These are phyloP conservation scores for Ditylenchus weischeri DNA, from an alignment of 2,888 invertebrate species.

Conservation along the genomic window DNA sequence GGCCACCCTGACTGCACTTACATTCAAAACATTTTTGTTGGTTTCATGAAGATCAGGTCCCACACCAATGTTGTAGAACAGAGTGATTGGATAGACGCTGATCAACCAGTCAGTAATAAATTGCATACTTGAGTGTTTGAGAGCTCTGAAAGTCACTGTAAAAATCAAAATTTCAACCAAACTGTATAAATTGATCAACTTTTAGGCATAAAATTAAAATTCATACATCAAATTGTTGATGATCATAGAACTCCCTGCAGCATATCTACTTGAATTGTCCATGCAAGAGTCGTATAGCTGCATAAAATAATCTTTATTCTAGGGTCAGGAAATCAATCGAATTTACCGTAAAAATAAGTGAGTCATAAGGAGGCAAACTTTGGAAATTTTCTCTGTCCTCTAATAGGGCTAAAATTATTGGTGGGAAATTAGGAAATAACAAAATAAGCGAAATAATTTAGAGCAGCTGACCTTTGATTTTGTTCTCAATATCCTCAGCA, in stretches of 20 bases:
- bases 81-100: conserved; percentile 27
- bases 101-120: conserved; percentile 34
- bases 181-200: too few relatives aligned
- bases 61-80: conserved; percentile 29
- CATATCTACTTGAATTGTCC: conserved; percentile 7
- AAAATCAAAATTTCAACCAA: too few relatives aligned
- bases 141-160: conserved; percentile 7
- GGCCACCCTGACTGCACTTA: too few relatives aligned
- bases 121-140: conserved; percentile 24
- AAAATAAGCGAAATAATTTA: background rate
- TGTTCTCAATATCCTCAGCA: conserved; percentile 32
- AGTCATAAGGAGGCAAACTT: conserved; percentile 21
- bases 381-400: conserved; percentile 17
- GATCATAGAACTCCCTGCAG: conserved; percentile 14
- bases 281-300: conserved; percentile 22
- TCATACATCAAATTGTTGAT: conserved; percentile 11
- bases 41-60: conserved; percentile 29
- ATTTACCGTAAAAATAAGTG: conserved; percentile 18
- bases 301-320: background rate
- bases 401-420: conserved; percentile 8
- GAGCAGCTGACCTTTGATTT: conserved; percentile 22
- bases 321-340: background rate
- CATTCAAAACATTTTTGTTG: conserved; percentile 27
- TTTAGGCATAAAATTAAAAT: background rate
- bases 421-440: background rate